Evolutionary conservation across 1,140 invertebrate species (phyloP), one percentile per base, ranked within the genome.

Genomic region (Brachionus plicatilis): DNA sequence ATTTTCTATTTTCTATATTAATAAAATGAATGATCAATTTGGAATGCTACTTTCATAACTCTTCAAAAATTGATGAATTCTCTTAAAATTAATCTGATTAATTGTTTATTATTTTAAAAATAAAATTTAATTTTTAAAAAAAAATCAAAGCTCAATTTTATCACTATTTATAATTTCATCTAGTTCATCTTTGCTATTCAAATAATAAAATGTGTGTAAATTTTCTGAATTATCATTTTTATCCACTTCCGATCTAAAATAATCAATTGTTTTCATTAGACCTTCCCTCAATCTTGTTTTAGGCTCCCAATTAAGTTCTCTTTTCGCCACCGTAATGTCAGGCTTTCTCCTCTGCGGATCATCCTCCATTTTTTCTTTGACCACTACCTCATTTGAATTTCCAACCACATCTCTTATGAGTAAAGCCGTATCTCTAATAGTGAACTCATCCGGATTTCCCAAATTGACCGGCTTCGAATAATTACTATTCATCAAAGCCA

Each of bases 361-460:
- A 90, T 99, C 97, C 88, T 96, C 94, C 14, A 97, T 93, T 9
- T 60, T 94, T 93, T 45, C 93, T 33, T 56, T 56, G 2, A 33
- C 37, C n/a, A 37, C 17, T 7, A 75, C 68, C 43, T 53, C 14
- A 45, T 56, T 84, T 1, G 9, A 20, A 45, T 84, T 84, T 8
- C 91, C 90, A 45, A 92, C 89, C 76, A 91, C 72, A 76, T 94
- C 92, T 88, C 94, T 94, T 84, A 99, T 99, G 85, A 97, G 95
- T 53, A 92, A 88, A 0, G 97, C 97, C 91, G 99, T 99, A 89
- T 99, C 93, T 91, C 94, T 92, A 86, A 99, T 99, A 1, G 95
- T 95, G 89, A 98, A 94, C 90, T 99, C 98, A 43, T 96, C 95
- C 1, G 98, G 97, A 92, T 99, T 99, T 33, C 98, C 98, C 82